Percentiles rank a stretch among this genome's conserved stretches.
These are phyloP conservation scores for Steinernema khuongi DNA, from an alignment of 1,140 invertebrate species.

Conservation along the genomic window DNA sequence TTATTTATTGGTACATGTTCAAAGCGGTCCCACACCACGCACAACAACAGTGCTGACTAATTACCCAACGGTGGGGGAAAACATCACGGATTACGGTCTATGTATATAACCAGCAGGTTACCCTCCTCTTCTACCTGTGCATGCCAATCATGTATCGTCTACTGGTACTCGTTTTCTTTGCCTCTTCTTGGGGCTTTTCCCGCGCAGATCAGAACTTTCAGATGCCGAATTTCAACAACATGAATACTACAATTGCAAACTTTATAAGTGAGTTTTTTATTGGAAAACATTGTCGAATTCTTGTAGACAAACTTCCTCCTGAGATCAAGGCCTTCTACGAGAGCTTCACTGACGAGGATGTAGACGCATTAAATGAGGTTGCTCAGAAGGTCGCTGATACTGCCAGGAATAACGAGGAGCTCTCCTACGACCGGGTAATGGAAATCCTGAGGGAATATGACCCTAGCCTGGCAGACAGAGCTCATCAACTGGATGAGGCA, in stretches of 20 bases:
- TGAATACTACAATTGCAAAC: neutral
- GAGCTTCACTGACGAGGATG: neutral
- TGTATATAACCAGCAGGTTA: too few relatives aligned
- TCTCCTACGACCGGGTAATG: neutral
- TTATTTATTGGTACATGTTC: too few relatives aligned
- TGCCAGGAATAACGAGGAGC: neutral
- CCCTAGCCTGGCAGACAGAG: neutral
- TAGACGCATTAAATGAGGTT: neutral
- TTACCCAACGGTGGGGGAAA: too few relatives aligned
- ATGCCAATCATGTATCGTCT: neutral
- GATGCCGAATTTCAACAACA: neutral
- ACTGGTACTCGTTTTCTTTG: neutral
- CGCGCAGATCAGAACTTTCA: neutral
- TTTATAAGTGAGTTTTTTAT: neutral
- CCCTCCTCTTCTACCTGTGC: too few relatives aligned
- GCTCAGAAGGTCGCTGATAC: neutral
- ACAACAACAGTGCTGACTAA: too few relatives aligned
- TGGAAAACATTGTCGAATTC: neutral
- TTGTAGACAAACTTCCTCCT: neutral
- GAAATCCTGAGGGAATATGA: neutral
- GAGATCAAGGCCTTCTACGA: neutral
- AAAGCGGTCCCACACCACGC: too few relatives aligned
- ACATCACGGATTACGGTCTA: too few relatives aligned
- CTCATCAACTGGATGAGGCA: neutral
- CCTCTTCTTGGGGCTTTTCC: neutral